phyloP scores from a whole-genome alignment of 2,888 invertebrate species.

The Ectemnius lituratus region DNA sequence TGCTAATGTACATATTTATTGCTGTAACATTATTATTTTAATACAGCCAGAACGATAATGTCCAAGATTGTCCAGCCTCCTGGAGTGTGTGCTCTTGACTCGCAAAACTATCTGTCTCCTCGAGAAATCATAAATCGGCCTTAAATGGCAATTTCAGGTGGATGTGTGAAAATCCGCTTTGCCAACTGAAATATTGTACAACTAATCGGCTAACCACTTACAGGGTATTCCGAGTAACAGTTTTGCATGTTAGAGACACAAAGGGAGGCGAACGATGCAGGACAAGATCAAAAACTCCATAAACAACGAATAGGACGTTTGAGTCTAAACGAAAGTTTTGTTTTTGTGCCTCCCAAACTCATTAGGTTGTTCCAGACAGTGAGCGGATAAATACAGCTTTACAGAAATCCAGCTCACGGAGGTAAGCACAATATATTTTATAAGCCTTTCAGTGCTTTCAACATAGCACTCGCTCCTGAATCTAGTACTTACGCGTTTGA shows the following conservation, averaged over 20 bases:
- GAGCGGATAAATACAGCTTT: slow-evolving; percentile 54
- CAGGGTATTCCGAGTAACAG: slow-evolving; percentile 8
- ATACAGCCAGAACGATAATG: slow-evolving; percentile 71
- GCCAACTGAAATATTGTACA: slow-evolving; percentile 20
- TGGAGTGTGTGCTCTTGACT: slow-evolving; percentile 64
- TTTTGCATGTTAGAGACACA: slow-evolving; percentile 48
- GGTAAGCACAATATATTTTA: slow-evolving; percentile 33
- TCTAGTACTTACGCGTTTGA: slow-evolving; percentile 28
- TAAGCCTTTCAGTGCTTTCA: slow-evolving; percentile 26
- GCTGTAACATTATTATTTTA: slow-evolving; percentile 74
- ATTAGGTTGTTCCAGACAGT: slow-evolving; percentile 78
- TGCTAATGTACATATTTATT: slow-evolving; percentile 77
- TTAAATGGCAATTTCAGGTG: neutral
- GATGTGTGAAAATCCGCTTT: slow-evolving; percentile 24
- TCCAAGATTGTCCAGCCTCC: slow-evolving; percentile 66
- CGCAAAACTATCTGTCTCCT: slow-evolving; percentile 29
- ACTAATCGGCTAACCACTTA: neutral
- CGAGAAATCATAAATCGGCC: neutral
- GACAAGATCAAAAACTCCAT: slow-evolving; percentile 40
- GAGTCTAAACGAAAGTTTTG: slow-evolving; percentile 33
- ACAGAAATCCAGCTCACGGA: slow-evolving; percentile 23
- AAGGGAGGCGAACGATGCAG: slow-evolving; percentile 60
- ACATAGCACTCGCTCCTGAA: slow-evolving; percentile 15
- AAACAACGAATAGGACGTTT: slow-evolving; percentile 27
- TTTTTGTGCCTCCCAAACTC: slow-evolving; percentile 70